phyloP scores from a whole-genome alignment of 2,113 vertebrate species.

The Cercopithecus mona region DNA sequence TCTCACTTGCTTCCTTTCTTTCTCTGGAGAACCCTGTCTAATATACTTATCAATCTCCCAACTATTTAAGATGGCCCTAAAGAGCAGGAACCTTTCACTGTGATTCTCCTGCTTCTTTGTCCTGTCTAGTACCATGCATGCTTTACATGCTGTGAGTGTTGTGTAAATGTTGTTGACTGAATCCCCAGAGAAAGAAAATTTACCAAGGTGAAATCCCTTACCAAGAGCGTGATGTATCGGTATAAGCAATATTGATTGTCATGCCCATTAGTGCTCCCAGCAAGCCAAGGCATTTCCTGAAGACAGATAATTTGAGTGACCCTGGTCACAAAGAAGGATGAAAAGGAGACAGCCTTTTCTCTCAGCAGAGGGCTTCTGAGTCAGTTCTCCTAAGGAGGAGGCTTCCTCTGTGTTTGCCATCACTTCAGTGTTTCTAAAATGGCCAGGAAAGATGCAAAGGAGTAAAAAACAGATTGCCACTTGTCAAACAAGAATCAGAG shows the following conservation, averaged over 20 bases:
- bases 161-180: slow-evolving; percentile 19
- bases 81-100: background rate
- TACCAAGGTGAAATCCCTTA: background rate
- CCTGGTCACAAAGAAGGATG: background rate
- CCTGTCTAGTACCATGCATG: background rate
- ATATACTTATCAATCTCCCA: background rate
- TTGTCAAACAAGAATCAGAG: background rate
- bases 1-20: background rate
- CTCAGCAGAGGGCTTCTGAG: background rate
- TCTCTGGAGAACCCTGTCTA: background rate
- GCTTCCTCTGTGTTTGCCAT: slow-evolving; percentile 1
- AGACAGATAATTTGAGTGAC: background rate
- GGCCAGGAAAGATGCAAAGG: background rate
- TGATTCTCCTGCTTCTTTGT: background rate
- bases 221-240: background rate
- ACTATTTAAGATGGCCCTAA: background rate
- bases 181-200: slow-evolving; percentile 28
- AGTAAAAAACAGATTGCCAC: background rate
- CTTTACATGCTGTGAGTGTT: background rate
- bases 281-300: slow-evolving; percentile 27
- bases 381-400: background rate
- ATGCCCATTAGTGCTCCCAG: slow-evolving; percentile 18
- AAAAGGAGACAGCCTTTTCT: background rate
- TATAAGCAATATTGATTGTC: background rate
- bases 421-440: slow-evolving; percentile 30